Conservation (phyloP, 1,140 invertebrate genomes). For the Lineus longissimus region DNA sequence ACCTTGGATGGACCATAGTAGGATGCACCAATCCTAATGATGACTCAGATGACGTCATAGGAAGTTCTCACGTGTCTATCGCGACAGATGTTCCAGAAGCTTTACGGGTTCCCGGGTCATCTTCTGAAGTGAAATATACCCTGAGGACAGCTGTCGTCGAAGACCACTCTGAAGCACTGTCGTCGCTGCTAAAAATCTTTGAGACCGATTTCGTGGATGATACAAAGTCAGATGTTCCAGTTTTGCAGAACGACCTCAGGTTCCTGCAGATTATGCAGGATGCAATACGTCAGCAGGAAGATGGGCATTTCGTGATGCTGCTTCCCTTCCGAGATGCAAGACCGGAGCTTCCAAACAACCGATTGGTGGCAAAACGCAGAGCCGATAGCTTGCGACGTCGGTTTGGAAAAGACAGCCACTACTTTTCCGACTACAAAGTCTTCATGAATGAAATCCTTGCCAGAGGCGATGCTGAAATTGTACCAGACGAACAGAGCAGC, state of each 20-base stretch:
- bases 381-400: no score
- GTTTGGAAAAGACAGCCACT: no score
- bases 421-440: no score
- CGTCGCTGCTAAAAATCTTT: background rate
- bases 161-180: no score
- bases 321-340: no score
- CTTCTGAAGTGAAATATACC: no score
- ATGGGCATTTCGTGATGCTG: background rate
- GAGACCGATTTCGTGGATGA: background rate
- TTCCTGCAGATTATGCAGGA: no score
- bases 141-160: no score
- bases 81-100: background rate
- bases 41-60: background rate
- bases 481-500: background rate
- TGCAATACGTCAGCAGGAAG: background rate
- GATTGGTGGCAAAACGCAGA: no score
- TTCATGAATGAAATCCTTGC: background rate
- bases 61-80: background rate
- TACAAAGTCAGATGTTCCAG: background rate
- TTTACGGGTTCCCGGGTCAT: no score
- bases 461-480: constrained; percentile 10
- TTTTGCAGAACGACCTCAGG: no score
- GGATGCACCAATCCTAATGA: background rate
- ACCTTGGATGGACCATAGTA: background rate
- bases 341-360: no score